These are phyloP conservation scores for Drosophila bifasciata DNA, from an alignment of 1,140 invertebrate species.

Conservation along the genomic window DNA sequence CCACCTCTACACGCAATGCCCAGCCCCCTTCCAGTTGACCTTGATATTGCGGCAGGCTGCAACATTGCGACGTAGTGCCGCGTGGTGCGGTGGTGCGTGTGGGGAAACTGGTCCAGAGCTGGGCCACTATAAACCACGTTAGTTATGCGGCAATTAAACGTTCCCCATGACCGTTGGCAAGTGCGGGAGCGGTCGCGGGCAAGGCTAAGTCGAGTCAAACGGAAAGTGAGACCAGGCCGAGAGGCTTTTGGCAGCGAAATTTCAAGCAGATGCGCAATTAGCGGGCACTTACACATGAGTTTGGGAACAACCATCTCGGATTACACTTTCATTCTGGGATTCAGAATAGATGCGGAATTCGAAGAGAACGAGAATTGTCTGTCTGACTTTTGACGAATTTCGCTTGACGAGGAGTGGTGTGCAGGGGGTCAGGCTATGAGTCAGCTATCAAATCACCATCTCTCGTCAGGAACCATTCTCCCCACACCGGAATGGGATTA, in stretches of 20 bases:
- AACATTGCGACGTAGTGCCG: slow-evolving; percentile 1
- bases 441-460: slow-evolving; percentile 78
- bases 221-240: slow-evolving; percentile 52
- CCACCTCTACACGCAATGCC: slow-evolving; percentile 40
- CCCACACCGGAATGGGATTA: slow-evolving; percentile 16
- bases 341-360: slow-evolving; percentile 11
- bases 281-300: slow-evolving; percentile 48
- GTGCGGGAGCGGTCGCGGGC: slow-evolving; percentile 1
- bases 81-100: slow-evolving; percentile 21
- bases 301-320: slow-evolving; percentile 29
- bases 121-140: slow-evolving; percentile 68
- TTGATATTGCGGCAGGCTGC: slow-evolving; percentile 58
- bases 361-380: slow-evolving; percentile 5
- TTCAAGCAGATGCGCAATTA: slow-evolving; percentile 78
- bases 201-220: slow-evolving; percentile 42
- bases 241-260: slow-evolving; percentile 29
- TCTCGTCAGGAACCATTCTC: slow-evolving; percentile 19
- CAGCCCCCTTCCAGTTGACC: slow-evolving; percentile 60
- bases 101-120: slow-evolving; percentile 64
- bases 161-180: slow-evolving; percentile 22
- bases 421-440: slow-evolving; percentile 47
- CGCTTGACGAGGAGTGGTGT: slow-evolving; percentile 25
- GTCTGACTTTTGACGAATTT: slow-evolving; percentile 68
- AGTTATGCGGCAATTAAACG: slow-evolving; percentile 48
- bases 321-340: slow-evolving; percentile 38